These are phyloP conservation scores for Atta cephalotes DNA, from an alignment of 1,140 invertebrate species.

Conservation along the genomic window DNA sequence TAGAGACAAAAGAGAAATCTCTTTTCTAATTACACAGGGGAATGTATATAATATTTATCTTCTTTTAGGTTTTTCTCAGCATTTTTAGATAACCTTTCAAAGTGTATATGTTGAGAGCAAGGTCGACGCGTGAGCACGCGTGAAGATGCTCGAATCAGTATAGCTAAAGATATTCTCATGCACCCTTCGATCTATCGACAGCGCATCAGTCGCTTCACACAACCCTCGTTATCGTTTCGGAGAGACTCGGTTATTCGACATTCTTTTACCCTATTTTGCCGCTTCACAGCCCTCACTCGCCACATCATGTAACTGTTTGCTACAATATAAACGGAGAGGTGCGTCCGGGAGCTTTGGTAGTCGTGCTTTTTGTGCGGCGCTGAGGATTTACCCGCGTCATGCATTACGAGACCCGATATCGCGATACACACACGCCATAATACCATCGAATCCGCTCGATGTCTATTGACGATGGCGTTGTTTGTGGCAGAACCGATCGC, in stretches of 20 bases:
- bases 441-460: conserved; percentile 69
- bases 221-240: background rate
- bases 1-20: background rate
- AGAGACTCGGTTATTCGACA: conserved; percentile 40
- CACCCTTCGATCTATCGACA: background rate
- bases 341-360: conserved; percentile 78
- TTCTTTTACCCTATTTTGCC: conserved; percentile 44
- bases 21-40: background rate
- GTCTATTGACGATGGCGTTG: conserved; percentile 41
- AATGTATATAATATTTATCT: background rate
- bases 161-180: background rate
- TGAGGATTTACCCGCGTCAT: conserved; percentile 82
- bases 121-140: background rate
- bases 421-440: conserved; percentile 67
- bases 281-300: conserved; percentile 2
- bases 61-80: background rate
- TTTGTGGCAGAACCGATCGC: conserved; percentile 44
- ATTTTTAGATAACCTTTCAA: conserved; percentile 38
- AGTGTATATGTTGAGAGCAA: background rate
- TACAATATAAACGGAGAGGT: conserved; percentile 78
- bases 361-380: conserved; percentile 83
- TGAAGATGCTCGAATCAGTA: conserved; percentile 9
- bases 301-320: conserved; percentile 72
- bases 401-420: conserved; percentile 77
- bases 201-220: background rate